These are phyloP conservation scores for Gobius niger DNA, from an alignment of 2,113 vertebrate genomes.

Conservation along the genomic window DNA sequence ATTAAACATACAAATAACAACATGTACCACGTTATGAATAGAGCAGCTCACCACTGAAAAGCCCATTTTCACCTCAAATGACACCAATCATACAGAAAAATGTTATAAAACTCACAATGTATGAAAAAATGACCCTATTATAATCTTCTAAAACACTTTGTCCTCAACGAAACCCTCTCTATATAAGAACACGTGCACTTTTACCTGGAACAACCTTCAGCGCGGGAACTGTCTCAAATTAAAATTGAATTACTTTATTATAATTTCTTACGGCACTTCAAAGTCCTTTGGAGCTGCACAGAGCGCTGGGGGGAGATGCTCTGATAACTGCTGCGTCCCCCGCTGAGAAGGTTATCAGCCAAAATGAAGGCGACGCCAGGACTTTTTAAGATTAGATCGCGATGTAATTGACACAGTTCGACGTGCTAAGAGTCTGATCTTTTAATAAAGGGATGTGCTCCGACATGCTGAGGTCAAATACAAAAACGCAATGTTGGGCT, in stretches of 20 bases:
- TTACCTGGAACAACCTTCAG: conserved; percentile 26
- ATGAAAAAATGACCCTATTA: too few relatives aligned
- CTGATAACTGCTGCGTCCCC: conserved; percentile 30
- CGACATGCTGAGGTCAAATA: conserved; percentile 38
- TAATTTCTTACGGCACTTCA: conserved; percentile 40
- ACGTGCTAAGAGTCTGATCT: conserved; percentile 25
- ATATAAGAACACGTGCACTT: neutral
- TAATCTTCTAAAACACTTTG: too few relatives aligned
- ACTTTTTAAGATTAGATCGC: conserved; percentile 50
- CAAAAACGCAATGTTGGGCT: conserved; percentile 16
- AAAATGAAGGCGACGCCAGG: conserved; percentile 39
- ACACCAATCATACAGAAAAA: neutral
- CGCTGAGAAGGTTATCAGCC: conserved; percentile 50
- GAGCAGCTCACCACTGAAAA: too few relatives aligned
- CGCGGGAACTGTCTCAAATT: conserved; percentile 25
- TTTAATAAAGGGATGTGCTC: conserved; percentile 31
- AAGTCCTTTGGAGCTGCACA: conserved; percentile 27
- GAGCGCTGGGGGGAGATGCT: conserved; percentile 22
- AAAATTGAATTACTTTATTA: conserved; percentile 52
- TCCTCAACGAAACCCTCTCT: too few relatives aligned
- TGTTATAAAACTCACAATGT: neutral
- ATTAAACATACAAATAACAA: too few relatives aligned
- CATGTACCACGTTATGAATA: too few relatives aligned
- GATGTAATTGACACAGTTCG: conserved; percentile 50
- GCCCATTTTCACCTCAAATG: neutral